phyloP scores from a whole-genome alignment of 1,140 invertebrate genomes.

The Solenopsis fugax region DNA sequence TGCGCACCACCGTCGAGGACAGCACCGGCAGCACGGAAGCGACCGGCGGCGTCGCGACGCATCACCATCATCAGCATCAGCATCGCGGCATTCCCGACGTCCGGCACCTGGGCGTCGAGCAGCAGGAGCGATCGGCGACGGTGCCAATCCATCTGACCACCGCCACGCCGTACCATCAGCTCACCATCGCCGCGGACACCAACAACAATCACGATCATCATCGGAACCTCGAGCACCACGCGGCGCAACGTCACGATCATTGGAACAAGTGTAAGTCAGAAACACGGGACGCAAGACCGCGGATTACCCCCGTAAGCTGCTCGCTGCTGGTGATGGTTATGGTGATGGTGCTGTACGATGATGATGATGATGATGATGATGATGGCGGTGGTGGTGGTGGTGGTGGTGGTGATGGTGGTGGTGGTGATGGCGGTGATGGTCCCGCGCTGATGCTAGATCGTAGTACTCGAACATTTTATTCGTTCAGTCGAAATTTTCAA shows the following conservation, averaged over 20 bases:
- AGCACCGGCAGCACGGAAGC: conserved; percentile 79
- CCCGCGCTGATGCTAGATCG: conserved; percentile 22
- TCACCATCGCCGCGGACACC: conserved; percentile 80
- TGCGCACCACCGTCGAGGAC: conserved; percentile 84
- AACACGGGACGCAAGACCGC: conserved; percentile 20
- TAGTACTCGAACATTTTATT: background rate
- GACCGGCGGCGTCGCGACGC: conserved; percentile 76
- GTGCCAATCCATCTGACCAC: conserved; percentile 67
- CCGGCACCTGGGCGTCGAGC: conserved; percentile 71
- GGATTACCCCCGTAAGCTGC: conserved; percentile 55
- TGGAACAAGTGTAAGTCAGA: conserved; percentile 85
- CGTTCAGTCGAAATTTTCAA: conserved; percentile 16
- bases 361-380: conserved; percentile 59
- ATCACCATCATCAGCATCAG: conserved; percentile 63
- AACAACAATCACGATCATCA: conserved; percentile 86
- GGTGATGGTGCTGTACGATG: conserved; percentile 70
- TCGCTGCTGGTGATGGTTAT: conserved; percentile 69
- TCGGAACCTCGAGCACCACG: conserved; percentile 81
- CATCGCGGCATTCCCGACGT: conserved; percentile 53
- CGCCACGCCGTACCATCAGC: conserved; percentile 73
- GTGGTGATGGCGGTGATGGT: conserved; percentile 43
- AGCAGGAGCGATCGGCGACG: conserved; percentile 70
- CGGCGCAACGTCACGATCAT: conserved; percentile 82
- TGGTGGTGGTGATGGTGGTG: conserved; percentile 32
- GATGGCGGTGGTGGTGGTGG: conserved; percentile 27